Conservation (phyloP, 2,797 vertebrate genomes). For the Thunnus albacares region DNA sequence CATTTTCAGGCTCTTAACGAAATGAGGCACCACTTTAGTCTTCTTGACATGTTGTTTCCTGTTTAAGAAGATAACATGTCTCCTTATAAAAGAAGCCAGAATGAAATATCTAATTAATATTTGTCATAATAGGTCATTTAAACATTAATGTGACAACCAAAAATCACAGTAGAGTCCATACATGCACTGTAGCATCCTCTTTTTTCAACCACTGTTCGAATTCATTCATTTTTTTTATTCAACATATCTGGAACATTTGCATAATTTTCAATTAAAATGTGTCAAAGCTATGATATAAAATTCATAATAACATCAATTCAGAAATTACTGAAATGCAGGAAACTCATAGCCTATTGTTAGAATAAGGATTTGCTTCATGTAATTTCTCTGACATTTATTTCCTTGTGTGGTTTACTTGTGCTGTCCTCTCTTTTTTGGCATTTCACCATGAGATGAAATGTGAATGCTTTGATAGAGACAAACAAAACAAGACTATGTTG, state of each 20-base stretch:
- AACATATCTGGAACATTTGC: not conserved
- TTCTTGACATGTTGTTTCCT: not conserved
- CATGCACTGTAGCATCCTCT: not conserved
- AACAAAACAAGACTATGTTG: not conserved
- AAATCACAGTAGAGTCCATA: not conserved
- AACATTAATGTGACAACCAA: not conserved
- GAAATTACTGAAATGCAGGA: not conserved
- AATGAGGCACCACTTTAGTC: not conserved
- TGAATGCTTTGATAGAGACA: not conserved
- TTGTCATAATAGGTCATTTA: not conserved
- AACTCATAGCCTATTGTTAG: no score
- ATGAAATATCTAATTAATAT: not conserved
- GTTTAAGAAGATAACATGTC: not conserved
- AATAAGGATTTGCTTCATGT: not conserved
- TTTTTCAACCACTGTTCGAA: not conserved
- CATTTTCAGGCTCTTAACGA: not conserved
- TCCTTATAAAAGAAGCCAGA: not conserved
- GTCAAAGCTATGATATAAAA: not conserved
- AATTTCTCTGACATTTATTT: not conserved
- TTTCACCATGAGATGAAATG: not conserved
- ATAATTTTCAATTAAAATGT: not conserved
- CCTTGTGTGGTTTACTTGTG: not conserved
- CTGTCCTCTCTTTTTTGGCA: not conserved
- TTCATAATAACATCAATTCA: not conserved
- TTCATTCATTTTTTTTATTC: not conserved